phyloP scores from a whole-genome alignment of 2,888 invertebrate genomes.

The Synanthedon tipuliformis region DNA sequence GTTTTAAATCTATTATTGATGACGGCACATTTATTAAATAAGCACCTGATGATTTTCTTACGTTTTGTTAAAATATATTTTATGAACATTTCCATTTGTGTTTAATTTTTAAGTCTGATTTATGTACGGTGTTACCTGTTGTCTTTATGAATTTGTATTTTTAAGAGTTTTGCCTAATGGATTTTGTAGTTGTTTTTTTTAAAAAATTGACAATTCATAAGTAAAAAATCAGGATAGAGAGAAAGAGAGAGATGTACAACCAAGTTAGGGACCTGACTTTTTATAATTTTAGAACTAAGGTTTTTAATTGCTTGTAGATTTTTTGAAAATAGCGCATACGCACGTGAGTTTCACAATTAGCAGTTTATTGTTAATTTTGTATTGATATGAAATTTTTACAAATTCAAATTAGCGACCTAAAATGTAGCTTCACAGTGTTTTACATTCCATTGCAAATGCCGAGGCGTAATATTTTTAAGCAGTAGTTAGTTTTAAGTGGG shows the following conservation, averaged over 20 bases:
- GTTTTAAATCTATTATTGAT: slow-evolving; percentile 14
- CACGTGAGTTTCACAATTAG: no score
- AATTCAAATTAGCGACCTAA: neutral
- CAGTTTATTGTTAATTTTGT: no score
- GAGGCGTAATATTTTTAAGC: slow-evolving; percentile 5
- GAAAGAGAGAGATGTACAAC: slow-evolving; percentile 37
- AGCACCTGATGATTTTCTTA: slow-evolving; percentile 32
- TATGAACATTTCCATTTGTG: slow-evolving; percentile 34
- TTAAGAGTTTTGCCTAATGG: slow-evolving; percentile 7
- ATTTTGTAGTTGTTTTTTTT: slow-evolving; percentile 10
- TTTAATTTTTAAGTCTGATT: slow-evolving; percentile 55
- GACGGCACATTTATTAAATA: slow-evolving; percentile 38
- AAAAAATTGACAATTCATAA: no score
- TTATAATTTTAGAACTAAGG: slow-evolving; percentile 24
- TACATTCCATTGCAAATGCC: slow-evolving; percentile 31
- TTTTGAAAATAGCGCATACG: no score
- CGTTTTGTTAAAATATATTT: slow-evolving; percentile 1
- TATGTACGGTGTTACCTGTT: slow-evolving; percentile 45
- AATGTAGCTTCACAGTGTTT: slow-evolving; percentile 1
- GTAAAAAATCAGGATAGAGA: neutral
- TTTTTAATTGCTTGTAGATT: slow-evolving; percentile 7
- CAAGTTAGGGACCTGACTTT: slow-evolving; percentile 50
- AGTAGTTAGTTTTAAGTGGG: slow-evolving; percentile 38
- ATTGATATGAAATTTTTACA: no score
- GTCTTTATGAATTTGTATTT: slow-evolving; percentile 27